Base-by-base conservation (phyloP, 2,888 invertebrate species). In the Ferrisia virgata region DNA sequence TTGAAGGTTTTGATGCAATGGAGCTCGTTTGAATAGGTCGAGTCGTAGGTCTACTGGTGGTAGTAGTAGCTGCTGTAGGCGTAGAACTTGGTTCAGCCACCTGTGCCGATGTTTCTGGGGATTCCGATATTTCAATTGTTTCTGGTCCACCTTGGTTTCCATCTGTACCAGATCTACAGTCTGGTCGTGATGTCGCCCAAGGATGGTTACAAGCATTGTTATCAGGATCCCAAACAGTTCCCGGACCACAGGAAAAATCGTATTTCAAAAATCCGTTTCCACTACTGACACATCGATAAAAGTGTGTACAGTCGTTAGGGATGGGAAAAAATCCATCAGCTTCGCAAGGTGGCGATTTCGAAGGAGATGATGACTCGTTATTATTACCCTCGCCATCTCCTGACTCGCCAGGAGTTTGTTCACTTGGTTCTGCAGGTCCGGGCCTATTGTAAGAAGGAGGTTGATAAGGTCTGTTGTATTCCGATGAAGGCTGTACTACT, bases 131-230 rank as follows among this genome's bases (percentile, higher is more conserved):
- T 53, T 53, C 53, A 82, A 47, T 76, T 81, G 33, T 82, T 80
- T 81, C 58, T 11, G 53, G 64, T 28, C 53, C 47, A 11, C 81
- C 81, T 47, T 80, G 43, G 36, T 25, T 69, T 22, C 28, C 64
- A 22, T 58, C 81, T 9, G 22, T 31, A 11, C 22, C 81, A 31
- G 79, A 79, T 80, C 31, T 47, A 47, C 86, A 86, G 40, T 86
- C 87, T 5, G 85, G 82, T 84, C 87, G 85, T 78, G 85, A 85
- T 31, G 91, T 92, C 83, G 91, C 91, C 91, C 92, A 92, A 47
- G 91, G 90, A 88, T 94, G 92, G 88, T 95, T 94, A 88, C 95
- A 95, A 81, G 92, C 91, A 87, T 91, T 89, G 85, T 92, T 89
- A 79, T 90, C 89, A 85, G 92, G 91, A 87, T 91, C 91, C 91